Evolutionary conservation across 2,797 vertebrate species (phyloP), one percentile per base, ranked within the genome.

Genomic region (Mus caroli): DNA sequence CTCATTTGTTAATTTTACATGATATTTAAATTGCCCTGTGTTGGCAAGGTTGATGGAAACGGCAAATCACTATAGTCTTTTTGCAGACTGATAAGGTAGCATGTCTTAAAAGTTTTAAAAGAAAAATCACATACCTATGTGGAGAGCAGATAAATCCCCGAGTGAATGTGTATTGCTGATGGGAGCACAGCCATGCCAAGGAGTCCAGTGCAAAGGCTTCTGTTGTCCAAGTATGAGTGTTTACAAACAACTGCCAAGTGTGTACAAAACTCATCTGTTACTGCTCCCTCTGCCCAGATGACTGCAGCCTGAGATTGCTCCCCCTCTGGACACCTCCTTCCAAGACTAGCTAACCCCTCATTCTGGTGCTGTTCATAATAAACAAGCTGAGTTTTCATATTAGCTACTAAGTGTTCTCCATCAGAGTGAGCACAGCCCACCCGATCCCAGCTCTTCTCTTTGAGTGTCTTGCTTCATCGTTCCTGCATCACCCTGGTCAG

Each of bases 11-110:
- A 58, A 85, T 87, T 84, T 73, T 64, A 40, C 31, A 89, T 90
- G 71, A 24, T 95, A 92, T 93, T 50, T 92, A 94, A 90, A 67
- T 19, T 67, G 19, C 13, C 43, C 60, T 62, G 19, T 54, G 15
- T 67, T 50, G 86, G 52, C 58, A 94, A 90, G 52, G 46, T 43
- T 83, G 62, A 56, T 75, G 28, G 52, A 92, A 95, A 34, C 92
- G 75, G 37, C 67, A 91, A 92, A 88, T 92, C 73, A 12, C 87
- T 85, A 76, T n/a, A 50, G 5, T 52, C 46, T 82, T 84, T 88
- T 71, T 92, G 62, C 22, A 94, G 82, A 83, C 46, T 5, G 60
- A 17, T 92, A 83, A 60, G 10, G 7, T 69, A 60, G 28, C 52
- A 40, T 67, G 54, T 71, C 67, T 79, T 7, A 91, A 76, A 92